Base-by-base conservation (phyloP, 2,113 vertebrate genomes). In the Bagarius yarrelli region DNA sequence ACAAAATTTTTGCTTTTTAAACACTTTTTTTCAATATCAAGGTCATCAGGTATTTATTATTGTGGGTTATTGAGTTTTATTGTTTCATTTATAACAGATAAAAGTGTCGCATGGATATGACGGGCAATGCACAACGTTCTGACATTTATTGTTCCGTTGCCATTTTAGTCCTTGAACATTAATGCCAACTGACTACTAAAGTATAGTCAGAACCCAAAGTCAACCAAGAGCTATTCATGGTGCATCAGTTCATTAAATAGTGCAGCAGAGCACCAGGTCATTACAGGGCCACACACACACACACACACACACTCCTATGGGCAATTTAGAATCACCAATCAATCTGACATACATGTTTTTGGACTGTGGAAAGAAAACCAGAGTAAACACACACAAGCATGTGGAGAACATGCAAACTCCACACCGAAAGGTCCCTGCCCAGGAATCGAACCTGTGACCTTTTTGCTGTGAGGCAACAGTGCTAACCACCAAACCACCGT, bases 151-250 rank as follows among this genome's bases (percentile, higher is more conserved):
- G 47, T 69, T 30, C n/a, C 8, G 59, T 70, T 78, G 69, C 69
- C 60, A 79, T 40, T 18, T 60, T 76, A 81, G 85, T 79, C 85
- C 79, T 81, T 86, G 82, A 64, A 52, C 79, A 71, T 79, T 59
- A 79, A 79, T 79, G 75, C 70, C 57, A 50, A 56, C 60, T 56
- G 85, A 83, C 82, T 76, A 71, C 79, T 76, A 86, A 83, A 76
- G 50, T 73, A 34, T 18, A 73, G 27, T 55, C 50, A 5, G 9
- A 16, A 44, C 18, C 27, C 47, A 53, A 55, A 73, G 70, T 73
- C 16, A 23, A 16, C 69, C 3, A 63, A 25, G 36, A 64, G 57
- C 63, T 60, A 19, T 55, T 32, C 21, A 53, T 32, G 55, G 23
- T 53, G 53, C 11, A 73, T 73, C 27, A 34, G 4, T 23, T 73